phyloP scores from a whole-genome alignment of 1,140 invertebrate genomes.

The Rhyacophila brunnea region DNA sequence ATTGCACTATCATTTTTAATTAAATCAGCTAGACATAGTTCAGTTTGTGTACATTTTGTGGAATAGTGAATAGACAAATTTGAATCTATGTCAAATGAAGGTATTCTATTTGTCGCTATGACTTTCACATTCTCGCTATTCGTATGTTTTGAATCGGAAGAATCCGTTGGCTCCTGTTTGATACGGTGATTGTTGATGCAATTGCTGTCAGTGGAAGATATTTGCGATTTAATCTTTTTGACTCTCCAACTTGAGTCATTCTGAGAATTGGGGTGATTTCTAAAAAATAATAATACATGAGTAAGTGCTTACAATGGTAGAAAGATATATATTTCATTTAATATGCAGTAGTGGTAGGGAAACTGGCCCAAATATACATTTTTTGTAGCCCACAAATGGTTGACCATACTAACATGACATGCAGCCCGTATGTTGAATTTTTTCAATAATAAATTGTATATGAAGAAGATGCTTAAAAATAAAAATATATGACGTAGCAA shows the following conservation, averaged over 20 bases:
- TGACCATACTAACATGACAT: too few species aligned
- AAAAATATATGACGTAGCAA: too few species aligned
- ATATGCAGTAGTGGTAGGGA: neutral
- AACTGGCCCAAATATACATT: too few species aligned
- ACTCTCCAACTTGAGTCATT: neutral
- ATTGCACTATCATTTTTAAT: neutral
- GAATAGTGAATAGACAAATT: neutral
- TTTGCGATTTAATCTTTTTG: neutral
- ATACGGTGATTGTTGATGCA: neutral
- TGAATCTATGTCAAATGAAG: neutral
- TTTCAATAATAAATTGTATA: too few species aligned
- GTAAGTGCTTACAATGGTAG: neutral
- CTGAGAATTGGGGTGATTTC: neutral
- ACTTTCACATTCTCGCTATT: neutral
- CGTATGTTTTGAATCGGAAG: neutral
- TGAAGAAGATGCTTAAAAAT: too few species aligned
- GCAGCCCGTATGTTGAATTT: too few species aligned
- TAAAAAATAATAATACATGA: neutral
- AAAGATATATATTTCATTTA: neutral
- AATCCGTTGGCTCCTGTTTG: constrained; percentile 25
- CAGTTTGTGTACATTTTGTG: constrained; percentile 28
- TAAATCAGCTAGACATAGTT: constrained; percentile 2
- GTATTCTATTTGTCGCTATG: constrained; percentile 1
- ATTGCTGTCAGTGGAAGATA: too few species aligned
- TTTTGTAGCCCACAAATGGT: too few species aligned